Percentiles rank a stretch among this genome's conserved stretches.
Conservation (phyloP, 2,888 invertebrate species). For the Noctua janthe region DNA sequence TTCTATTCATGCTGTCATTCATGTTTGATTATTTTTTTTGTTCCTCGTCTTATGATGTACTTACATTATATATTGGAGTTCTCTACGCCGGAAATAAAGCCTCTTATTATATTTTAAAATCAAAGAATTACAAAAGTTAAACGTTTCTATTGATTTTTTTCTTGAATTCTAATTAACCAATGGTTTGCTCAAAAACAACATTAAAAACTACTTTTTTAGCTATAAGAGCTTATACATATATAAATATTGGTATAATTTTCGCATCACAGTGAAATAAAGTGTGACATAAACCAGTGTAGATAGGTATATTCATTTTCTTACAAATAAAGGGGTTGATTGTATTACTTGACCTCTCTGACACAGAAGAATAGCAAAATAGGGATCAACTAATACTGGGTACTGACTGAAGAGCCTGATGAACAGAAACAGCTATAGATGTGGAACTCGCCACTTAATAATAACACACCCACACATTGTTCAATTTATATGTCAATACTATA, state of each 20-base stretch:
- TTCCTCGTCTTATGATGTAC: too few species aligned
- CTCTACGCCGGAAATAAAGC: not conserved
- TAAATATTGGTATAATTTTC: too few species aligned
- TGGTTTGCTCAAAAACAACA: not conserved
- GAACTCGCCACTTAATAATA: not conserved
- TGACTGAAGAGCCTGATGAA: not conserved
- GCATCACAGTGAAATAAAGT: not conserved
- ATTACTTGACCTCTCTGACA: too few species aligned
- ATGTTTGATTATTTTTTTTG: conserved; percentile 26
- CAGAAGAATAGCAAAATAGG: not conserved
- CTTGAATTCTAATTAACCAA: not conserved
- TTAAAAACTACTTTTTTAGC: not conserved
- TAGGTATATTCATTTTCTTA: too few species aligned
- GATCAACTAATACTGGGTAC: not conserved
- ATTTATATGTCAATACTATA: not conserved
- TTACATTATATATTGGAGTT: not conserved
- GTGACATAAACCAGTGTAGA: not conserved
- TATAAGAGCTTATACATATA: too few species aligned
- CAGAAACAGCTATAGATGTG: not conserved
- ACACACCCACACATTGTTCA: not conserved
- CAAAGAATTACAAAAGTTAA: not conserved
- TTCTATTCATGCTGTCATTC: conserved; percentile 40
- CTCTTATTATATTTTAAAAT: not conserved
- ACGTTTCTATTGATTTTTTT: not conserved
- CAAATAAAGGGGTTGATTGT: too few species aligned